Evolutionary conservation across 2,113 vertebrate species (phyloP), one percentile per base, ranked within the genome.

Genomic region (Microtus montanus): DNA sequence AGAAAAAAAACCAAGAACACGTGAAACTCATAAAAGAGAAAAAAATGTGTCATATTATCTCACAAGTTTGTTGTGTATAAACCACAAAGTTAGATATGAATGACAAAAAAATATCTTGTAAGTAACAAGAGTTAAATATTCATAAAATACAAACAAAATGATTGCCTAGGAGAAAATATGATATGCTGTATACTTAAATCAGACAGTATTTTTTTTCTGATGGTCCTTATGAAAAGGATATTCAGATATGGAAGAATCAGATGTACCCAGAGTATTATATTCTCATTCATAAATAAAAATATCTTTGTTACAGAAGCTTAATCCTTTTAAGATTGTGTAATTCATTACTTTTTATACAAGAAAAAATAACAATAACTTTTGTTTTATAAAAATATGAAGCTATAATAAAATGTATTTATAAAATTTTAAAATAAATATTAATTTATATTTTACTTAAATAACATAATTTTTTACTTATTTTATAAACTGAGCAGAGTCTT

Each of bases 1-100:
- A 95, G 14, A 14, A 64, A 87, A 92, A 92, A 89, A 88, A 92
- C 35, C 35, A 92, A 49, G 68, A 97, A 87, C 44, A 90, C 63
- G 87, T 12, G 89, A 68, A 33, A 77, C 52, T 93, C 33, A 44
- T 58, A 82, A 66, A 74, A n/a, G 33, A 77, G 64, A 54, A 77
- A 58, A 58, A 54, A 77, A 58, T 35, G 66, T 63, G 58, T 93
- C 89, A 75, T 87, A 44, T 44, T 95, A 96, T 94, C 79, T 64
- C 79, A 89, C n/a, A 92, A 91, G 41, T 33, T 83, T 85, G 44
- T 33, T 38, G 7, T 28, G 47, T 71, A 74, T 75, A 89, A 95
- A 75, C 24, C 35, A 63, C 49, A 92, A 87, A 89, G 91, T 54
- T 82, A 93, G 77, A 52, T 63, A 19, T 63, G 28, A 92, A 33